phyloP scores from a whole-genome alignment of 2,113 vertebrate genomes.

The Amia ocellicauda region DNA sequence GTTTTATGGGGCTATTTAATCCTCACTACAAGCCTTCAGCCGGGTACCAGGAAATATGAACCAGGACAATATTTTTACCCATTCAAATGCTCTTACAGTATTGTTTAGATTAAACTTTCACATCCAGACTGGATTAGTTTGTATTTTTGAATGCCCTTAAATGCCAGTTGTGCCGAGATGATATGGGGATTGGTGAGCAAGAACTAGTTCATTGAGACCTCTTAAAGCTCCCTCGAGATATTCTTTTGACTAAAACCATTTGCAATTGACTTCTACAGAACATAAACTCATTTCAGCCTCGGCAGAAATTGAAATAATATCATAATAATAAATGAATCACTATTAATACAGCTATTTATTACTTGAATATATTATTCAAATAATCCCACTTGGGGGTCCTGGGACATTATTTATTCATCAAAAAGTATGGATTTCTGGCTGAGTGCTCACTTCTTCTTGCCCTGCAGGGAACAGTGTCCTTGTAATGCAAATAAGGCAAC shows the following conservation, averaged over 20 bases:
- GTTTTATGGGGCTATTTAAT: too few species aligned
- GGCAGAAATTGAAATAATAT: slow-evolving; percentile 18
- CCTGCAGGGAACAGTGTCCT: slow-evolving; percentile 41
- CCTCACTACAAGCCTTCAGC: too few species aligned
- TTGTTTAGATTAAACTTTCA: too few species aligned
- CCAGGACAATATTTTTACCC: too few species aligned
- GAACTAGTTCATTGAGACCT: not conserved
- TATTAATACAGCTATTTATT: slow-evolving; percentile 26
- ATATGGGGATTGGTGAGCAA: not conserved
- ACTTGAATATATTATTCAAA: slow-evolving; percentile 52
- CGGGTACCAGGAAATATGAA: too few species aligned
- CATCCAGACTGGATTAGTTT: too few species aligned
- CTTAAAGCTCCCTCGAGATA: not conserved
- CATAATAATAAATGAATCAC: slow-evolving; percentile 49
- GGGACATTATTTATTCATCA: slow-evolving; percentile 54
- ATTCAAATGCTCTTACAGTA: too few species aligned
- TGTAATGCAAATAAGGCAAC: slow-evolving; percentile 42
- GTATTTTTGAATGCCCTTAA: too few species aligned
- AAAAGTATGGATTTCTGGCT: slow-evolving; percentile 46
- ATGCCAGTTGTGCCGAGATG: not conserved
- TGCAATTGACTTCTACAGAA: slow-evolving; percentile 3
- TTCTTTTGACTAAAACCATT: not conserved
- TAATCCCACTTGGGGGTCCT: slow-evolving; percentile 30
- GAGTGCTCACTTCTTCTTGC: slow-evolving; percentile 38
- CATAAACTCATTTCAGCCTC: not conserved